These are phyloP conservation scores for Brachionus plicatilis DNA, from an alignment of 1,140 invertebrate species.

Conservation along the genomic window DNA sequence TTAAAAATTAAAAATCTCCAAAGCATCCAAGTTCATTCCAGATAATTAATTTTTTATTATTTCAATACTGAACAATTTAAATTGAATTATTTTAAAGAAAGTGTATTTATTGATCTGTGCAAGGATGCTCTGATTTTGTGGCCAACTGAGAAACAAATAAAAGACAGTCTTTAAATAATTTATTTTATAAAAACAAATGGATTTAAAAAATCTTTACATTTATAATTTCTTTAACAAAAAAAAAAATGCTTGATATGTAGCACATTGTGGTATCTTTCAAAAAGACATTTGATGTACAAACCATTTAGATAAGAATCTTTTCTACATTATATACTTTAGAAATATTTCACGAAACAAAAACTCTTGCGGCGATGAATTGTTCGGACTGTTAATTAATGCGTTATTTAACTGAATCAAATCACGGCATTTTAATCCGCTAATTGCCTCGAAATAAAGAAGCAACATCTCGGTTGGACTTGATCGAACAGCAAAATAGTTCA, in stretches of 20 bases:
- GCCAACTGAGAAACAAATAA: neutral
- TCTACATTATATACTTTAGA: constrained; percentile 13
- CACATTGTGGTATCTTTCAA: neutral
- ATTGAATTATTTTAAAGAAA: no score
- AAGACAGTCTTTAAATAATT: neutral
- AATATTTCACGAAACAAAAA: constrained; percentile 25
- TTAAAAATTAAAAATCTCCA: neutral
- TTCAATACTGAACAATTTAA: no score
- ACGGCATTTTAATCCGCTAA: constrained; percentile 29
- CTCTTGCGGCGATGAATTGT: constrained; percentile 18
- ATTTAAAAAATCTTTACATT: neutral
- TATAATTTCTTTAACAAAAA: neutral
- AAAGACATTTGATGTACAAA: neutral
- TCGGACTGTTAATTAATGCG: constrained; percentile 1
- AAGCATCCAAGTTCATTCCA: neutral
- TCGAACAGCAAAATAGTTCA: constrained; percentile 9
- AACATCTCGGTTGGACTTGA: constrained; percentile 32
- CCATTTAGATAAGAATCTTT: neutral
- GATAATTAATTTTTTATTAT: neutral
- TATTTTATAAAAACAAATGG: neutral
- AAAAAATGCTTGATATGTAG: neutral
- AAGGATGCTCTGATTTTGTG: neutral
- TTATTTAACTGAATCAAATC: constrained; percentile 29
- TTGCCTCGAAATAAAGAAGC: constrained; percentile 29
- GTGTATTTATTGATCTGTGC: neutral